Evolutionary conservation across 2,113 vertebrate species (phyloP).

Genomic region (Aegithalos caudatus): DNA sequence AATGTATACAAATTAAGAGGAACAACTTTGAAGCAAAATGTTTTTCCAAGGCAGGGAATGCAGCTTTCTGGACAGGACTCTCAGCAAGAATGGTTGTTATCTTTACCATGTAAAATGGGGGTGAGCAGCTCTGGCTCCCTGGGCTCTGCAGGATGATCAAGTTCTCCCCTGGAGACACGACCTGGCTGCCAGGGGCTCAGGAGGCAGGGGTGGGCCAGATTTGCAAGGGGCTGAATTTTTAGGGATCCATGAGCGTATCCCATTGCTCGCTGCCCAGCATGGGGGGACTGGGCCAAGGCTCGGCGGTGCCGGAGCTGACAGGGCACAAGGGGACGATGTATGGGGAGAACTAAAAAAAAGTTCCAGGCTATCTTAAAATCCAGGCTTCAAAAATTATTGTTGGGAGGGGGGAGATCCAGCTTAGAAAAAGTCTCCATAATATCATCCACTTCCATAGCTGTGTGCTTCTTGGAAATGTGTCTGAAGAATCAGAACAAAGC

Average conservation of each 20-base stretch:
- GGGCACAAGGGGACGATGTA: not conserved
- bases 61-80: not conserved
- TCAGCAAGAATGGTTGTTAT: not conserved
- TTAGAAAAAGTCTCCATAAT: conserved; percentile 6
- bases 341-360: not conserved
- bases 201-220: not conserved
- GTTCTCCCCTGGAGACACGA: not conserved
- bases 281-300: not conserved
- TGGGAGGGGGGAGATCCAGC: not conserved
- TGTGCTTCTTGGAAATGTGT: conserved; percentile 65
- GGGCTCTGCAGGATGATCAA: not conserved
- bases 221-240: not conserved
- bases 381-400: conserved; percentile 44
- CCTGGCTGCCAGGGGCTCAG: not conserved
- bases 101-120: not conserved
- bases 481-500: conserved; percentile 69
- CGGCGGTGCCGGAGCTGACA: too few relatives aligned
- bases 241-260: not conserved
- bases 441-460: conserved; percentile 35
- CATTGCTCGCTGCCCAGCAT: rapidly evolving
- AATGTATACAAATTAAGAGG: conserved; percentile 28
- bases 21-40: not conserved
- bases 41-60: not conserved
- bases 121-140: not conserved
- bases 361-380: conserved; percentile 10